Conservation (phyloP, 2,888 invertebrate genomes). For the Brachyptera putata region DNA sequence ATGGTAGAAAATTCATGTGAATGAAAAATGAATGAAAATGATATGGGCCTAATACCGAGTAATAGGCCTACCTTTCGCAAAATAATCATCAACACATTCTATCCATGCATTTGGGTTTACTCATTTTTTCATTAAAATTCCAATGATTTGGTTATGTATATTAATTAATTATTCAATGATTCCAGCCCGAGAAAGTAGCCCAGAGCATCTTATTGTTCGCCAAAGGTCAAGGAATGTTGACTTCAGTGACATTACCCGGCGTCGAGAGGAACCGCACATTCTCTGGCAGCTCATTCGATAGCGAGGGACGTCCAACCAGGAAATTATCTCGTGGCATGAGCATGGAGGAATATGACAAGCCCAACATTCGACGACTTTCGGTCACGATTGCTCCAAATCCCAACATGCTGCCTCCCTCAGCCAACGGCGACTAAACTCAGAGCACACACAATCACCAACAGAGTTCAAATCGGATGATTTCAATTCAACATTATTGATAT, state of each 20-base stretch:
- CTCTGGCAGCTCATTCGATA: conserved; percentile 52
- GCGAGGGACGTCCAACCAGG: conserved; percentile 43
- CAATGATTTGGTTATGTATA: too few relatives aligned
- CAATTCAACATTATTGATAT: background rate
- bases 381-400: conserved; percentile 52
- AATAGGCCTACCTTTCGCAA: too few relatives aligned
- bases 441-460: background rate
- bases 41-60: too few relatives aligned
- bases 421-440: conserved; percentile 26
- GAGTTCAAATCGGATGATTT: background rate
- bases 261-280: conserved; percentile 66
- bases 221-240: conserved; percentile 80
- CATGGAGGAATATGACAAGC: conserved; percentile 80
- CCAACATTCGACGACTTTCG: conserved; percentile 70
- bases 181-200: conserved; percentile 80
- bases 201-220: conserved; percentile 83
- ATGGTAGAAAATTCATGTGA: too few relatives aligned
- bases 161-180: too few relatives aligned
- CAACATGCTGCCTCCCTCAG: conserved; percentile 25
- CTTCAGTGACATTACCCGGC: conserved; percentile 76
- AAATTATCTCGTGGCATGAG: conserved; percentile 61
- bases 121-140: too few relatives aligned
- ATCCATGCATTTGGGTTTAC: too few relatives aligned
- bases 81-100: too few relatives aligned
- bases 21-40: too few relatives aligned